Conservation (phyloP, 2,113 vertebrate species). For the Damaliscus lunatus region DNA sequence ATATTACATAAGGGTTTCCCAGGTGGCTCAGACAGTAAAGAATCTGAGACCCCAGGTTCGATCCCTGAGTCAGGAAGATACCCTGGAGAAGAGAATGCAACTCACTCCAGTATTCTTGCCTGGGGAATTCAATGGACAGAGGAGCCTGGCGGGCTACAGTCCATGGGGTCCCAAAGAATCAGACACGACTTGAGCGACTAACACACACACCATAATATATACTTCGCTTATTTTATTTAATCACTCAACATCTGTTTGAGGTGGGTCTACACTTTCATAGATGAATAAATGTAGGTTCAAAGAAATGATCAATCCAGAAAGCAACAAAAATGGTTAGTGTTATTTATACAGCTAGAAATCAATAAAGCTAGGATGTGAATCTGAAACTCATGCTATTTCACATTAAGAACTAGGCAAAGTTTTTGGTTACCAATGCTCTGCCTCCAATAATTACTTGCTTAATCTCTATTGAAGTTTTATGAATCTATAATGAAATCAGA, state of each 20-base stretch:
- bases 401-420: background rate
- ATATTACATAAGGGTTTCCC: conserved; percentile 18
- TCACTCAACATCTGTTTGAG: conserved; percentile 42
- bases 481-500: conserved; percentile 20
- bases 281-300: conserved; percentile 37
- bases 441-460: background rate
- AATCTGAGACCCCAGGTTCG: background rate
- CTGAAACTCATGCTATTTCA: background rate
- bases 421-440: conserved; percentile 28
- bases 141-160: background rate
- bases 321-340: background rate
- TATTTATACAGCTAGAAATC: conserved; percentile 10
- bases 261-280: conserved; percentile 46
- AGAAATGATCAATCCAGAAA: conserved; percentile 20
- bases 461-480: background rate
- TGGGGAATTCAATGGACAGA: background rate
- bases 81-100: background rate
- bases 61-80: background rate
- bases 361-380: conserved; percentile 35
- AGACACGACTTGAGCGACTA: background rate
- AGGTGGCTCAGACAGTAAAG: background rate
- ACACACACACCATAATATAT: background rate
- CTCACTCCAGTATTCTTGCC: background rate
- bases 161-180: background rate
- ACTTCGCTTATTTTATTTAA: conserved; percentile 58